Base-by-base conservation (phyloP, 2,888 invertebrate species). In the Allygus modestus region DNA sequence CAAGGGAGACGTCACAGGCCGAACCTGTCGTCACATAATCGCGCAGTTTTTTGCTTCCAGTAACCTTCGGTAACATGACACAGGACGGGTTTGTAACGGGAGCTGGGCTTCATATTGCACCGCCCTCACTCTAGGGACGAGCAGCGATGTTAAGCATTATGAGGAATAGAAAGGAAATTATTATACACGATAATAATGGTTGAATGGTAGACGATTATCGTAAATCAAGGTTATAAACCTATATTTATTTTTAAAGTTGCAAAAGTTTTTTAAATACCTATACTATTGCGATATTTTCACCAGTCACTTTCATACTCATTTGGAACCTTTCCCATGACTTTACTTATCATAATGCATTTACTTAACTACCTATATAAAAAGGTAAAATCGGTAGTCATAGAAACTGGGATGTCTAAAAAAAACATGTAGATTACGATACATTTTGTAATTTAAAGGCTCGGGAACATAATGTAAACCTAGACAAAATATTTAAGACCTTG, bases 11-110 rank as follows among this genome's bases (percentile, higher is more conserved):
- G 58, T 58, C 58, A 4, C 51, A 51, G 58, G 9, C 58, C 20
- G 23, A 23, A 58, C 58, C 26, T 23, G 58, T 58, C 58, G 58
- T 58, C 58, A 58, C 58, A 58, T 58, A 26, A 58, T 58, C 58
- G 20, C 58, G 2, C 20, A 26, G 58, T 58, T 58, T 51, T 58
- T 58, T 58, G 58, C 58, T 23, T 4, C 20, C 23, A 58, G 23
- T 58, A 26, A 20, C 58, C 58, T 58, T 58, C 58, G 4, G 58
- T 12, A 58, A 58, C 26, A 4, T 17, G 26, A 58, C 5, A 20
- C 58, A n/a, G 58, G 26, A 5, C 58, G 26, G 58, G 9, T 23
- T 23, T 20, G 58, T 15, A 58, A 58, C 58, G 26, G 58, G 26
- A 58, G 58, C 58, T 12, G 23, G 23, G 58, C 58, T 23, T 23